A percentile compares a stretch with the other conserved stretches of the same genome.
Evolutionary conservation across 2,113 vertebrate genomes (phyloP).

Genomic region (Solea solea): DNA sequence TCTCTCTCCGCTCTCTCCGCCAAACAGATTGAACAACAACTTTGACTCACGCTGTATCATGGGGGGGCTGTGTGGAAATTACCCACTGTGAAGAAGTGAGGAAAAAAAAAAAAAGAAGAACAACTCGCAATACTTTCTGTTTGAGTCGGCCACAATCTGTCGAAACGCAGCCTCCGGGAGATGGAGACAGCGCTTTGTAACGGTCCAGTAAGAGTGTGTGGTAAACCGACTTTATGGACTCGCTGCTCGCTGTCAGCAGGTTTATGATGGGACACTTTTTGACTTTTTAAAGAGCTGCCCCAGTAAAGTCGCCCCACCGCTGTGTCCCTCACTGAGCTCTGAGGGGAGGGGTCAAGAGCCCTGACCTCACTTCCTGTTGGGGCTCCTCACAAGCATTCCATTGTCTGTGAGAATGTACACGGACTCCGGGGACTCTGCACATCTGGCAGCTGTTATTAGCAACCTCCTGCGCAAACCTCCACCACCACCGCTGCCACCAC

Average conservation of each 20-base stretch:
- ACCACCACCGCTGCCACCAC: conserved; percentile 6
- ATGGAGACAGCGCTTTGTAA: conserved; percentile 3
- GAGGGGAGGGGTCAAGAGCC: conserved; percentile 77
- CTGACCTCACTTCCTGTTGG: conserved; percentile 85
- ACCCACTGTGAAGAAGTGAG: conserved; percentile 6
- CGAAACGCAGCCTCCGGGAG: background rate
- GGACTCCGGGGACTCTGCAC: conserved; percentile 78
- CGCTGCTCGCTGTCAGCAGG: conserved; percentile 40
- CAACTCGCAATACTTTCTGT: conserved; percentile 13
- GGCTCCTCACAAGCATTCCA: conserved; percentile 83
- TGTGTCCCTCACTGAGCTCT: conserved; percentile 58
- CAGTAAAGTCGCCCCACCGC: conserved; percentile 54
- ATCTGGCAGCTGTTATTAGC: conserved; percentile 85
- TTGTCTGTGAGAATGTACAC: conserved; percentile 85
- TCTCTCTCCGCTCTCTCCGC: too few species aligned
- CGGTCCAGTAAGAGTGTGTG: background rate
- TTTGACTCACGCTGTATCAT: background rate
- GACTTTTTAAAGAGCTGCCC: conserved; percentile 17
- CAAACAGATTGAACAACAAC: conserved; percentile 17
- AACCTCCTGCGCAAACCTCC: conserved; percentile 51
- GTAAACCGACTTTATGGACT: conserved; percentile 58
- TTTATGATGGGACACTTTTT: conserved; percentile 66
- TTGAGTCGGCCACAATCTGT: conserved; percentile 1
- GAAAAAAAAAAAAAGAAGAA: conserved; percentile 26
- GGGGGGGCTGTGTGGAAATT: conserved; percentile 29